Evolutionary conservation across 2,888 invertebrate species (phyloP).

Genomic region (Galeruca laticollis): DNA sequence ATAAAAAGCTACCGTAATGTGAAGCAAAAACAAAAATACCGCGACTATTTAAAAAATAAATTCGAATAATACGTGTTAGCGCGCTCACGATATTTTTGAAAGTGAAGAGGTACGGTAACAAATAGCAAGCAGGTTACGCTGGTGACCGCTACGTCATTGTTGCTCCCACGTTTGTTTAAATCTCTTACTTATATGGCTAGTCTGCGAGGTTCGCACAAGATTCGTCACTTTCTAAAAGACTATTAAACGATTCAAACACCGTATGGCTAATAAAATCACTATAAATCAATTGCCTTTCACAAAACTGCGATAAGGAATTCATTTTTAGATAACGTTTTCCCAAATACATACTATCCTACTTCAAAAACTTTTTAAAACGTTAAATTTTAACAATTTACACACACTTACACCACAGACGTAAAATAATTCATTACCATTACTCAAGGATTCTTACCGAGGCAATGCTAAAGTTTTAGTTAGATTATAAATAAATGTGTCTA

Average conservation of each 20-base stretch:
- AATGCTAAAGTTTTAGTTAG: constrained; percentile 1
- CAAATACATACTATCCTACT: constrained; percentile 1
- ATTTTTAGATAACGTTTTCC: neutral
- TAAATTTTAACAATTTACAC: neutral
- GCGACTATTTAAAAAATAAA: constrained; percentile 39
- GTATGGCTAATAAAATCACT: constrained; percentile 21
- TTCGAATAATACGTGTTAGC: constrained; percentile 46
- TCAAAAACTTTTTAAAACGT: neutral
- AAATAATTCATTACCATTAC: constrained; percentile 5
- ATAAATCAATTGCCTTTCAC: constrained; percentile 13
- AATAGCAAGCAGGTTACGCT: constrained; percentile 51
- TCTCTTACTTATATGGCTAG: constrained; percentile 62
- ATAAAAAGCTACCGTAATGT: constrained; percentile 30
- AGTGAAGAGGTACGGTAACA: constrained; percentile 48
- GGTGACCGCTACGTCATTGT: constrained; percentile 54
- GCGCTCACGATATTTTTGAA: constrained; percentile 55
- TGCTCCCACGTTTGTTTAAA: constrained; percentile 58
- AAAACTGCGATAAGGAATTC: constrained; percentile 7
- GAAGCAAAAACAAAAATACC: constrained; percentile 49
- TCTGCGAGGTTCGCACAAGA: constrained; percentile 53
- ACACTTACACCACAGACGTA: neutral
- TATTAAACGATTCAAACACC: constrained; percentile 27
- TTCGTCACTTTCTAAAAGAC: constrained; percentile 57
- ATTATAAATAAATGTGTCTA: neutral
- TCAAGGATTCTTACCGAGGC: constrained; percentile 8